These are phyloP conservation scores for Peromyscus californicus DNA, from an alignment of 2,113 vertebrate species.

Conservation along the genomic window DNA sequence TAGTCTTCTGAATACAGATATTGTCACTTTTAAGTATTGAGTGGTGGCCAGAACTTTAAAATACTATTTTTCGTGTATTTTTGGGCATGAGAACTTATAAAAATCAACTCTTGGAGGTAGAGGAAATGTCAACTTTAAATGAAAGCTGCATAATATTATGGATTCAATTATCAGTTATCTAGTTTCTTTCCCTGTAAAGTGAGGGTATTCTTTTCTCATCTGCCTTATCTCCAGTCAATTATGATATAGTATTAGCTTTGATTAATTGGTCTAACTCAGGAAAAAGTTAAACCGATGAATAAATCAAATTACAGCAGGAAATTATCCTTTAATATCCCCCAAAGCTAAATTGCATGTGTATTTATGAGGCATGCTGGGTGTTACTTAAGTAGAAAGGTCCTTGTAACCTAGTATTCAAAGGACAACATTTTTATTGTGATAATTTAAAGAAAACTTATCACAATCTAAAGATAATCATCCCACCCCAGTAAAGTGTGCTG, in stretches of 20 bases:
- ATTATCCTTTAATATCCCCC: not conserved
- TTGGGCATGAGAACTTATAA: not conserved
- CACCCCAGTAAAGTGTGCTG: constrained; percentile 56
- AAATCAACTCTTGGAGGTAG: constrained; percentile 21
- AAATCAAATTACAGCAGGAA: constrained; percentile 42
- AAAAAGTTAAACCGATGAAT: constrained; percentile 8
- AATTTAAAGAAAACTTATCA: constrained; percentile 4
- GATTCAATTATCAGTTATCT: constrained; percentile 51
- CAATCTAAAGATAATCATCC: constrained; percentile 43
- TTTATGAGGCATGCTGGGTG: not conserved
- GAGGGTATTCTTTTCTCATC: not conserved
- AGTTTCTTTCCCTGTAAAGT: constrained; percentile 41
- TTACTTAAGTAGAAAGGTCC: not conserved
- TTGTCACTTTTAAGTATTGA: not conserved
- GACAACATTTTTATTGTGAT: constrained; percentile 34
- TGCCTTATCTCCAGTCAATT: constrained; percentile 63
- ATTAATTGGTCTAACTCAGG: constrained; percentile 58
- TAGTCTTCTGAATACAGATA: constrained; percentile 45
- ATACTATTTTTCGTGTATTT: not conserved
- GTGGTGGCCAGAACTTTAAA: not conserved
- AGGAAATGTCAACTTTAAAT: not conserved
- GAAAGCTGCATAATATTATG: not conserved
- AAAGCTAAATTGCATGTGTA: not conserved
- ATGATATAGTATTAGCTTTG: constrained; percentile 53
- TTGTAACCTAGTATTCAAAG: constrained; percentile 36